Base-by-base conservation (phyloP, 2,113 vertebrate genomes). In the Python bivittatus region DNA sequence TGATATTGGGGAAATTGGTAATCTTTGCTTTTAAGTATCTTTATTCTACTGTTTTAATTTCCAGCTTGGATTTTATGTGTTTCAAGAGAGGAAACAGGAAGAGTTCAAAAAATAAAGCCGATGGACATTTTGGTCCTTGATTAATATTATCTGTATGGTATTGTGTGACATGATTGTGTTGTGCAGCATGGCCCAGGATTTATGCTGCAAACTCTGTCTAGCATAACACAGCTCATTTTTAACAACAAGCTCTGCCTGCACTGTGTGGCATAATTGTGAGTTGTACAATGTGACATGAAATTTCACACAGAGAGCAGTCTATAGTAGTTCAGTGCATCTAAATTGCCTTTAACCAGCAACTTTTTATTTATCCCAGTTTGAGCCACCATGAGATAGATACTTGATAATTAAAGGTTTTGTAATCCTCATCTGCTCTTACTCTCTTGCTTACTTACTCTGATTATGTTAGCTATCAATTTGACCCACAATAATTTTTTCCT, bases 11-110 rank as follows among this genome's bases (percentile, higher is more conserved):
- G 25, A 10, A 23, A 38, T 25, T 53, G 56, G 20, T 61, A 42
- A 6, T 54, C 48, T 15, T 54, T 92, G 57, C 1, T 83, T 22
- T 61, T 89, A 91, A 72, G n/a, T 88, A n/a, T 84, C 2, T 9
- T 53, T 92, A 42, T 92, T 56, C 17, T 83, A 12, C 15, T 88
- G 83, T 38, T 92, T 33, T 89, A 33, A 92, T 85, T 29, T 92
- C 57, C 89, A 89, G 44, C 57, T 84, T n/a, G n/a, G n/a, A 6
- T 92, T 91, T 91, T 87, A 22, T 89, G 53, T 83, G 27, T 87
- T 91, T 87, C 72, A 83, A 89, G 87, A 84, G 25, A 92, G 68
- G 79, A 89, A 52, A 33, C 20, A 64, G 38, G 72, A 92, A 64
- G 57, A 89, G 4, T 85, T 57, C 25, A 89, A 85, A 58, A 92